Conservation (phyloP, 2,113 vertebrate species). For the Pheucticus melanocephalus region DNA sequence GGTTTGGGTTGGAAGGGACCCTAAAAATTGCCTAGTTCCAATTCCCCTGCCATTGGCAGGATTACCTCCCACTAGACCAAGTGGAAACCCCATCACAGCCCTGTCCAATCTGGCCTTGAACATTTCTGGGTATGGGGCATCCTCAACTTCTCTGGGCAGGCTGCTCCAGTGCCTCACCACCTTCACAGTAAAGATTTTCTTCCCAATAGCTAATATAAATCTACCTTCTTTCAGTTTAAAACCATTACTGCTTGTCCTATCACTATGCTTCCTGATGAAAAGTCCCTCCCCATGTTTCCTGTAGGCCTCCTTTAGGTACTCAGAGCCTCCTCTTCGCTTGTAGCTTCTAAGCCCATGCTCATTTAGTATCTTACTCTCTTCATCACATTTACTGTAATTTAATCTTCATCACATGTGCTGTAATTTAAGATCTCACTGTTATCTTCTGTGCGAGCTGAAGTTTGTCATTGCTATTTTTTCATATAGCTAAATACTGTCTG, state of each 20-base stretch:
- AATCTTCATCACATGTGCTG: background rate
- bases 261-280: background rate
- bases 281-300: background rate
- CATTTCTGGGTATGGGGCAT: background rate
- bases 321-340: background rate
- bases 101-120: background rate
- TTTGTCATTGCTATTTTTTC: background rate
- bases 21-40: background rate
- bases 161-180: background rate
- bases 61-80: background rate
- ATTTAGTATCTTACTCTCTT: background rate
- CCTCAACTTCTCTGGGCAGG: background rate
- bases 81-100: background rate
- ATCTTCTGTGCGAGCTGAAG: background rate
- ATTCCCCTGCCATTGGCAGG: background rate
- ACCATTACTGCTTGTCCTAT: background rate
- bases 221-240: background rate
- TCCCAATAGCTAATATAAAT: background rate
- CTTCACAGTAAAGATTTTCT: background rate
- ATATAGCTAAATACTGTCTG: background rate
- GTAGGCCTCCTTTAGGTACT: background rate
- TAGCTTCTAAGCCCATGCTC: background rate
- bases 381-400: background rate
- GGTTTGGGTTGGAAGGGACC: background rate
- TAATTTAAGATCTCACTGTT: background rate